A percentile compares a stretch with the other conserved stretches of the same genome.
Conservation (phyloP, 2,113 vertebrate genomes). For the Cinclus mexicanus region DNA sequence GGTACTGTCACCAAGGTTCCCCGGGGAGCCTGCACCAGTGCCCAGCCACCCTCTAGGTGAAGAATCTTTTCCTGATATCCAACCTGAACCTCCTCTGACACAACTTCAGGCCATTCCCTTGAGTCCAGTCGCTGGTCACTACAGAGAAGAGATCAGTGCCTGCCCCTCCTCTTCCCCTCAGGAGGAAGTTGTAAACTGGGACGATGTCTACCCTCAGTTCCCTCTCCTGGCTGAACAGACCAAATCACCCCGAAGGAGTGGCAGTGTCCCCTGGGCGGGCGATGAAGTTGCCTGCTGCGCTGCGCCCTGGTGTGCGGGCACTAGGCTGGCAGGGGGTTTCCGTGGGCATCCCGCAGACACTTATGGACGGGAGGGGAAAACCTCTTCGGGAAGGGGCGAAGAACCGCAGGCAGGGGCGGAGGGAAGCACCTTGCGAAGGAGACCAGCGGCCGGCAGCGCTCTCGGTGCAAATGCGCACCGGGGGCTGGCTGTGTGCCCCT, state of each 20-base stretch:
- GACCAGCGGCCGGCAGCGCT: neutral
- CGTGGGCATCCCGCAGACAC: neutral
- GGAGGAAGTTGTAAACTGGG: neutral
- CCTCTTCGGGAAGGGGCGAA: neutral
- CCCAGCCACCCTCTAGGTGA: accelerated
- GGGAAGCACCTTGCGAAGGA: neutral
- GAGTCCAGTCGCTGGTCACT: neutral
- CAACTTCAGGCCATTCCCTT: neutral
- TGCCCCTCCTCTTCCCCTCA: neutral
- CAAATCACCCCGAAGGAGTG: neutral
- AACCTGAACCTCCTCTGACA: neutral
- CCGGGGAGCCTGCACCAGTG: neutral
- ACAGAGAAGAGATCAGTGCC: neutral
- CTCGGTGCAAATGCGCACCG: accelerated
- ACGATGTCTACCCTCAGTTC: neutral
- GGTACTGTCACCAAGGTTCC: neutral
- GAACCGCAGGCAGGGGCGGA: neutral
- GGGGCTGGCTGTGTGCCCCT: neutral
- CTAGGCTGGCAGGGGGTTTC: neutral
- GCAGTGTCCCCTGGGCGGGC: neutral
- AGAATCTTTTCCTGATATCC: neutral
- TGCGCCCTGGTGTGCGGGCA: accelerated
- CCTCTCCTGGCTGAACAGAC: neutral
- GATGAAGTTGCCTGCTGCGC: neutral
- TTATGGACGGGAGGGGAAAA: accelerated